Conservation (phyloP, 2,797 vertebrate species). For the Rallus crepitans region DNA sequence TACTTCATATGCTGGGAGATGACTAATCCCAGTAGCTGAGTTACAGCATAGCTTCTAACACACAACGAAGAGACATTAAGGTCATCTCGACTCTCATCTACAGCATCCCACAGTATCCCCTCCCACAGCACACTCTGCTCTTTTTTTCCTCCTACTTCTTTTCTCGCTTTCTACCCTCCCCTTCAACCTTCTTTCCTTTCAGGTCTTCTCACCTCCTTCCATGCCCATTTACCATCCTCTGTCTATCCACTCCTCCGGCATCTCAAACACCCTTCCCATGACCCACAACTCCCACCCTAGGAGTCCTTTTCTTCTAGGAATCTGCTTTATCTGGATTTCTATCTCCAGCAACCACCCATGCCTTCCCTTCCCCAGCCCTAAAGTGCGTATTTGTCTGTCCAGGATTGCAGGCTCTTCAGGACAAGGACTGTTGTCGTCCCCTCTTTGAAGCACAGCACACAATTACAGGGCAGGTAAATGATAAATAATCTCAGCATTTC, state of each 20-base stretch:
- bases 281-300: not conserved
- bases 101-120: slow-evolving; percentile 26
- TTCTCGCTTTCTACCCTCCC: slow-evolving; percentile 43
- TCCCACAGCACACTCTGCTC: slow-evolving; percentile 58
- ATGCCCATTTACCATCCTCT: not conserved
- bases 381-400: not conserved
- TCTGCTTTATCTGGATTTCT: not conserved
- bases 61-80: slow-evolving; percentile 23
- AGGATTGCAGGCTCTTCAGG: not conserved
- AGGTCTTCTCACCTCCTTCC: slow-evolving; percentile 27
- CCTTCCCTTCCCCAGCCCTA: not conserved
- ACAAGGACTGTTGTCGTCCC: not conserved
- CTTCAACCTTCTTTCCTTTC: slow-evolving; percentile 53
- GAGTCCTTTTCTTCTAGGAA: slow-evolving; percentile 23
- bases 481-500: slow-evolving; percentile 27
- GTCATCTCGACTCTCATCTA: slow-evolving; percentile 61
- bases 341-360: not conserved
- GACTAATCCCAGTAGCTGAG: slow-evolving; percentile 55
- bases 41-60: slow-evolving; percentile 47
- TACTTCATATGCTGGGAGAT: not conserved
- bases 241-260: not conserved
- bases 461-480: not conserved
- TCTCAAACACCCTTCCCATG: not conserved
- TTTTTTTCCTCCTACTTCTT: slow-evolving; percentile 57
- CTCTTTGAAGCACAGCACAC: not conserved